Base-by-base conservation (phyloP, 92 coral and sea anemone species). In the Anthopleura xanthogrammica region DNA sequence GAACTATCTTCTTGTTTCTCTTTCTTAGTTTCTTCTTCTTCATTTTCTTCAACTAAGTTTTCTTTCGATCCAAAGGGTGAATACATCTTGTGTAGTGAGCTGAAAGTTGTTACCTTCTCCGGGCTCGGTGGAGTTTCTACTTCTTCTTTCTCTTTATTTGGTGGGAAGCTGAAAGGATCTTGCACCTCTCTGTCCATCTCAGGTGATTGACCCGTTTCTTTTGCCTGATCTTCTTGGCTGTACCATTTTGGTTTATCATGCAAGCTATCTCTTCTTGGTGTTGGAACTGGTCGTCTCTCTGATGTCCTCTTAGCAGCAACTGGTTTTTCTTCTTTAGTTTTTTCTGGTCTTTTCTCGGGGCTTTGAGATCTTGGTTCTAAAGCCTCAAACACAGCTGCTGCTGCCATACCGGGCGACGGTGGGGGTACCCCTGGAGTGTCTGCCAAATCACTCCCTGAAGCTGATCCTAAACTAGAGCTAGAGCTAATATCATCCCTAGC, bases 351-450 rank as follows among this genome's bases (percentile, higher is more conserved):
- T 14, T 65, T n/a, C 60, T 80, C 58, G 9, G 12, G 39, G 22
- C 62, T 70, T 17, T 46, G 55, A 52, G 46, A 7, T 80, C 64
- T 58, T 54, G 70, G 65, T 20, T 90, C 93, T 42, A 88, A 79
- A 40, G 94, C 86, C 29, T 88, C 94, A 64, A 90, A 90, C 11
- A 94, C 91, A 5, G 92, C 88, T 12, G 89, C 93, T 80, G 89
- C 91, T 12, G 99, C 94, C 17, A 90, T 82, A 41, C 80, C 85
- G 0, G 99, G 97, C 3, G 99, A 94, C 0, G 99, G 99, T 17
- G 99, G 99, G 0, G 98, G 92, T 23, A 96, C 83, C 6, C 93
- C 93, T 17, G 99, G 99, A 20, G 90, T 88, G 23, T 90, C 82
- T 0, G 90, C 83, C 12, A 80, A 70, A 48, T 93, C 94, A 29